Conservation (phyloP, 2,888 invertebrate genomes). For the Macrosoma leucophasiata region DNA sequence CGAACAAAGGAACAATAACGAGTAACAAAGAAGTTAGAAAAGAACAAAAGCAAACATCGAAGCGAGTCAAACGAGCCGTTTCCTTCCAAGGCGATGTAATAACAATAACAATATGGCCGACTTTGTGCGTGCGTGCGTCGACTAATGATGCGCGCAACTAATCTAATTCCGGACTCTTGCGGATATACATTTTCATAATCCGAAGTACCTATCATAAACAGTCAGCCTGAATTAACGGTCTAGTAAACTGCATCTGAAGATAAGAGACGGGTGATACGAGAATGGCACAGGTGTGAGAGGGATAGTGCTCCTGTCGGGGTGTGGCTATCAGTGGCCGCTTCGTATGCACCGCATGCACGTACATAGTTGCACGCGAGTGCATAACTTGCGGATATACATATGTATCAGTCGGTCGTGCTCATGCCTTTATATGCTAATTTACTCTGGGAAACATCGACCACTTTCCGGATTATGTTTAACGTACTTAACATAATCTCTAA, state of each 20-base stretch:
- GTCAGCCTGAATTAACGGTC: conserved; percentile 38
- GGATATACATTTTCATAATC: conserved; percentile 27
- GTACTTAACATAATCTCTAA: too few relatives aligned
- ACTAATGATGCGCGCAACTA: conserved; percentile 44
- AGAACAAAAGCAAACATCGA: conserved; percentile 60
- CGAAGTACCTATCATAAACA: conserved; percentile 37
- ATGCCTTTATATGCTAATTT: conserved; percentile 59
- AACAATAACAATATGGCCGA: conserved; percentile 59
- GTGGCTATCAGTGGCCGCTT: conserved; percentile 60
- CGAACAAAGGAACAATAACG: conserved; percentile 63
- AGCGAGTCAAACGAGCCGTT: conserved; percentile 52
- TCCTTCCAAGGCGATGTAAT: conserved; percentile 54
- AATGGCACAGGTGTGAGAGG: conserved; percentile 42
- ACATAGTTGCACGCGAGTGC: conserved; percentile 51
- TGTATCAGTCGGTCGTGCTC: conserved; percentile 40
- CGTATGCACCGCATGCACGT: conserved; percentile 49
- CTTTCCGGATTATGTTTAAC: too few relatives aligned
- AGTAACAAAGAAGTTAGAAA: conserved; percentile 63
- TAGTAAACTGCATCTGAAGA: conserved; percentile 33
- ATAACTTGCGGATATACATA: conserved; percentile 27
- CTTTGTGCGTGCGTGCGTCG: conserved; percentile 40
- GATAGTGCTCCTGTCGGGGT: conserved; percentile 53
- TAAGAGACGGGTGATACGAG: conserved; percentile 31
- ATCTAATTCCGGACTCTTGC: conserved; percentile 40
- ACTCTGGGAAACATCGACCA: too few relatives aligned